Conservation (phyloP, 2,113 vertebrate genomes). For the Rhinichthys klamathensis region DNA sequence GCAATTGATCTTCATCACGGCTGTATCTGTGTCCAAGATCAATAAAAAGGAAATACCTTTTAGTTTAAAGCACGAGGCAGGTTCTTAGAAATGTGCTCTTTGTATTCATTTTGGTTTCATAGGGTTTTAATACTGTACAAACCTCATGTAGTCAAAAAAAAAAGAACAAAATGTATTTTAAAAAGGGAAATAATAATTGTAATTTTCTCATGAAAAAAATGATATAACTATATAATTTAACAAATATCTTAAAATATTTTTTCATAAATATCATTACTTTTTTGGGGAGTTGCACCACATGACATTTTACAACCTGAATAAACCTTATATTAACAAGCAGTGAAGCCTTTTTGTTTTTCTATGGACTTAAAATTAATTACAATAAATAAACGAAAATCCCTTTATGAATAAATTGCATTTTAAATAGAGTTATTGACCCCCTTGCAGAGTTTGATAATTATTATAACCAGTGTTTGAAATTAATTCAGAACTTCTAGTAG, state of each 20-base stretch:
- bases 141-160: background rate
- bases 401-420: too few species aligned
- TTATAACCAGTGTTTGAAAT: too few species aligned
- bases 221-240: too few species aligned
- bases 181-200: too few species aligned
- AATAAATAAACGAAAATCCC: too few species aligned
- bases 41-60: background rate
- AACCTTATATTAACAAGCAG: too few species aligned
- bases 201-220: too few species aligned
- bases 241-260: background rate
- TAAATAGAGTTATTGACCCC: background rate
- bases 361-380: too few species aligned
- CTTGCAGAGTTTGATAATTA: background rate
- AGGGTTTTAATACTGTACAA: background rate
- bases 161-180: background rate
- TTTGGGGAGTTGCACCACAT: too few species aligned
- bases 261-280: background rate
- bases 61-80: background rate
- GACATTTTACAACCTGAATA: too few species aligned
- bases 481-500: too few species aligned
- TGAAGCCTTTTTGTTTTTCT: too few species aligned
- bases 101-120: background rate
- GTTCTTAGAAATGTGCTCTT: background rate
- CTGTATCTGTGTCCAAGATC: conserved; percentile 72
- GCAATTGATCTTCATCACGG: conserved; percentile 82